These are phyloP conservation scores for Lordiphosa collinella DNA, from an alignment of 1,140 invertebrate species.

Conservation along the genomic window DNA sequence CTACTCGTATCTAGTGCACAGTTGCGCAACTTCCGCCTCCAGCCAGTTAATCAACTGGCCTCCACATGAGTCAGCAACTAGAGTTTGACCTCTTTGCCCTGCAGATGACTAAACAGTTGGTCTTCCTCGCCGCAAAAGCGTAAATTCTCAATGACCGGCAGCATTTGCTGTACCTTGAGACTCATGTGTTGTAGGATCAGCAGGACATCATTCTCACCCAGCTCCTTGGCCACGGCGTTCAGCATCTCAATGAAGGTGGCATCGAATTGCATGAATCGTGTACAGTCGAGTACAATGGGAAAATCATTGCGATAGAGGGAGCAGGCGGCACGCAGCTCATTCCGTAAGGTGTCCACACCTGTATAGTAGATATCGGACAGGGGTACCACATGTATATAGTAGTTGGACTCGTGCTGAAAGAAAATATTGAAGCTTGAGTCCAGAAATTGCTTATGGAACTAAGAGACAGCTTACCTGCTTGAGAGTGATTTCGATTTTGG, in stretches of 20 bases:
- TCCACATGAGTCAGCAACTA: slow-evolving; percentile 7
- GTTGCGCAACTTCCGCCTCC: slow-evolving; percentile 31
- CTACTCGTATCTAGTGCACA: slow-evolving; percentile 7
- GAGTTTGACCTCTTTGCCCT: slow-evolving; percentile 29
- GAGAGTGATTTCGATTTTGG: slow-evolving; percentile 84
- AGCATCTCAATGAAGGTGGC: slow-evolving; percentile 83
- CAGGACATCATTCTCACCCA: slow-evolving; percentile 45
- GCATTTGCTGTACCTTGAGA: slow-evolving; percentile 52
- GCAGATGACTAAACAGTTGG: slow-evolving; percentile 28
- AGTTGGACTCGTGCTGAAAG: slow-evolving; percentile 42
- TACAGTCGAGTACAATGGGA: slow-evolving; percentile 83
- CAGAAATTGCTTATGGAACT: too few relatives aligned
- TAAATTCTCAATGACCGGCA: slow-evolving; percentile 53
- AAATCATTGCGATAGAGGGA: slow-evolving; percentile 70
- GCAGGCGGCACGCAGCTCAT: slow-evolving; percentile 80
- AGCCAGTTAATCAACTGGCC: slow-evolving; percentile 11
- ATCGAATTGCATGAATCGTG: slow-evolving; percentile 83
- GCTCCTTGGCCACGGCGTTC: slow-evolving; percentile 65
- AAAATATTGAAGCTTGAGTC: not conserved
- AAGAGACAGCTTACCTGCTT: slow-evolving; percentile 81
- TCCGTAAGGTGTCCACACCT: slow-evolving; percentile 82
- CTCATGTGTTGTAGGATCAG: slow-evolving; percentile 61
- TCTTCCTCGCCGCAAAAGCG: slow-evolving; percentile 48
- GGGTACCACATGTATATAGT: slow-evolving; percentile 82
- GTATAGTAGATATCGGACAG: slow-evolving; percentile 85